Base-by-base conservation (phyloP, 2,888 invertebrate genomes). In the Cylindroiulus punctatus region DNA sequence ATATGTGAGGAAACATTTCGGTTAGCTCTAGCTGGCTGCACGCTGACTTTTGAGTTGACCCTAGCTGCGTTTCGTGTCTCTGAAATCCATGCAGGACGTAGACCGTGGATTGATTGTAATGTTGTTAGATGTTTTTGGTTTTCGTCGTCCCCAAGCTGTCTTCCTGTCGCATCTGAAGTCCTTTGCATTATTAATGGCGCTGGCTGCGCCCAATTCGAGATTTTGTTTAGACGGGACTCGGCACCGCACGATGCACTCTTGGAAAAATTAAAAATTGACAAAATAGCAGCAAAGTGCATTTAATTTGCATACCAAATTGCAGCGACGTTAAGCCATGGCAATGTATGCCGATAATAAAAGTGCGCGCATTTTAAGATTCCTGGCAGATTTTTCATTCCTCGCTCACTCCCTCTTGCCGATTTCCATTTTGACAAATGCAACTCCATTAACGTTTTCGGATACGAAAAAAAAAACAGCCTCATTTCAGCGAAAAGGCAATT, bases 241-340 rank as follows among this genome's bases (percentile, higher is more conserved):
- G 76, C 26, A 30, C 76, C 76, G 76, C 30, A 76, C 76, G 76
- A 76, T 76, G 76, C 76, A 76, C 76, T 76, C 76, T 76, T 76
- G 76, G 76, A 76, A 76, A 76, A 76, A 76, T 76, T 76, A 76
- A 76, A 76, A 76, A 76, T 76, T 76, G 76, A 76, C 76, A 76
- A 76, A 76, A 76, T 76, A 76, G 76, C 76, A 76, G 76, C 76
- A 76, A 76, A 76, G 76, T 76, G 76, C 76, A 76, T 76, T 76
- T 76, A 76, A 76, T 76, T 76, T 76, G 76, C 76, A 76, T 76
- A 76, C 76, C 76, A 76, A 30, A 76, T 76, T 76, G 76, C 76
- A 30, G 17, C 30, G 30, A 76, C 12, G 76, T 30, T 76, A 76
- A 76, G 76, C 76, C 30, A 76, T n/a, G n/a, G 76, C 30, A 76